Evolutionary conservation across 2,113 vertebrate genomes (phyloP).

Genomic region (Catharus minimus): DNA sequence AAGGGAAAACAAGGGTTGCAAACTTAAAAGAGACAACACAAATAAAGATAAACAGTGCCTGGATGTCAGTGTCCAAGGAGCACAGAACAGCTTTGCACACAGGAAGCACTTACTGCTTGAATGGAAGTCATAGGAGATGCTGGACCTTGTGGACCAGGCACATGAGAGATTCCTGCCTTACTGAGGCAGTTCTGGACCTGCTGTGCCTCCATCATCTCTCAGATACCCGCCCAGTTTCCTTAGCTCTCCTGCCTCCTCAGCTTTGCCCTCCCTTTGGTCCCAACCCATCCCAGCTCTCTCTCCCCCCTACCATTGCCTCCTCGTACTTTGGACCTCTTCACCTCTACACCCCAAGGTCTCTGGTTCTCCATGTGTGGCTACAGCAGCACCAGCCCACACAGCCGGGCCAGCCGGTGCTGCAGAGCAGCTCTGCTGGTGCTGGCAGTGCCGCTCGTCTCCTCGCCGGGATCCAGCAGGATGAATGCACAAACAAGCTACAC

Average conservation of each 20-base stretch:
- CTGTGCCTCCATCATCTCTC: background rate
- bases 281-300: background rate
- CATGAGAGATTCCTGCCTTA: background rate
- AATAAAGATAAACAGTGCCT: background rate
- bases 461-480: background rate
- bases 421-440: background rate
- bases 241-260: background rate
- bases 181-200: background rate
- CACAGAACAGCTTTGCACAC: background rate
- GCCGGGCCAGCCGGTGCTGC: background rate
- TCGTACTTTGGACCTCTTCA: conserved; percentile 19
- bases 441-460: background rate
- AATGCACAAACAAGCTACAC: background rate
- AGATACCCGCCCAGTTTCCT: background rate
- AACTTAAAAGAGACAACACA: background rate
- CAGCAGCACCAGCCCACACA: background rate
- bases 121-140: background rate
- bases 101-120: background rate
- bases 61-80: background rate
- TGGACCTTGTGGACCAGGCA: background rate
- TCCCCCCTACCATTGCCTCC: conserved; percentile 37
- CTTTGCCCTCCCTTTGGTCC: background rate
- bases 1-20: background rate
- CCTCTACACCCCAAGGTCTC: background rate
- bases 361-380: background rate